Conservation (phyloP, 1,140 invertebrate genomes). For the Caenorhabditis latens region DNA sequence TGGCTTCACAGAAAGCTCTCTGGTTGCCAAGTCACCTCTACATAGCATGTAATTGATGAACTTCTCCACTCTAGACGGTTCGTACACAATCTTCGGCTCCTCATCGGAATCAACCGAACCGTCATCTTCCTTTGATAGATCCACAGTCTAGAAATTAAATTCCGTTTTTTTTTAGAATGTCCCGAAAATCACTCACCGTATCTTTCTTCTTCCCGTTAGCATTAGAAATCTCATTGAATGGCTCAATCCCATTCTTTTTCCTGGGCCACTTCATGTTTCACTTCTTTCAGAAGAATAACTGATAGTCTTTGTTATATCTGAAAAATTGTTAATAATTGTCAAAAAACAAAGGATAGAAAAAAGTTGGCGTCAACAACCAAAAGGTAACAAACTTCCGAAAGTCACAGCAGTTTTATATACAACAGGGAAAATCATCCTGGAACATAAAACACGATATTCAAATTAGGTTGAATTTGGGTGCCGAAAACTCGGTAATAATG, state of each 20-base stretch:
- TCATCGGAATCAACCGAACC: conserved; percentile 31
- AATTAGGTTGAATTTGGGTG: conserved; percentile 11
- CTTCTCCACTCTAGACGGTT: conserved; percentile 25
- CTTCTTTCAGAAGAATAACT: conserved; percentile 24
- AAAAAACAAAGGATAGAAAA: background rate
- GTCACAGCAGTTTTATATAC: background rate
- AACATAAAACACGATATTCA: conserved; percentile 33
- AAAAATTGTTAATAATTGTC: too few species aligned
- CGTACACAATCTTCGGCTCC: conserved; percentile 35
- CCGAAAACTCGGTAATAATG: conserved; percentile 31
- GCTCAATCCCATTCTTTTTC: conserved; percentile 1
- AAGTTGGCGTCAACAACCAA: background rate
- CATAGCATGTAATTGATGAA: conserved; percentile 43
- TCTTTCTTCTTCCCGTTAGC: conserved; percentile 19
- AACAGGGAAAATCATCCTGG: background rate
- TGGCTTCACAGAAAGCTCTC: conserved; percentile 27
- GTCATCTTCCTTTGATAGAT: conserved; percentile 13
- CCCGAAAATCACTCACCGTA: background rate
- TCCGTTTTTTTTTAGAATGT: too few species aligned
- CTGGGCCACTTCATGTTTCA: conserved; percentile 21
- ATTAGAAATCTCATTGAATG: background rate
- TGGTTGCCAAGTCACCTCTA: conserved; percentile 13
- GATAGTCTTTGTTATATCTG: background rate
- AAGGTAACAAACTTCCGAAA: background rate
- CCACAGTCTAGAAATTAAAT: background rate